phyloP scores from a whole-genome alignment of 1,140 invertebrate genomes.

The Euglossa dilemma region DNA sequence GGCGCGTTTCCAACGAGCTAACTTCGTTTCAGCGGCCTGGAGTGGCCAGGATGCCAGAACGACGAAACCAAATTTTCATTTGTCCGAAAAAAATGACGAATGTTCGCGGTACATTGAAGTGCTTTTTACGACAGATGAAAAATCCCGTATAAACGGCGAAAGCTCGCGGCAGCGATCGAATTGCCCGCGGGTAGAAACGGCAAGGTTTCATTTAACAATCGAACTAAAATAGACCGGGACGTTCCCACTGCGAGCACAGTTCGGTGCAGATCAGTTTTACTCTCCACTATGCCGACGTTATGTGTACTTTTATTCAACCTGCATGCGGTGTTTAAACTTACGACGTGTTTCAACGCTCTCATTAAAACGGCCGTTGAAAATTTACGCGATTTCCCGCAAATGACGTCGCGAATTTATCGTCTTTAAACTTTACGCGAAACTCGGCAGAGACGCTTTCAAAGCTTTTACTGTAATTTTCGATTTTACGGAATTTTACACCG shows the following conservation, averaged over 20 bases:
- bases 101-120: neutral
- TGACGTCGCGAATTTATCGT: too few relatives aligned
- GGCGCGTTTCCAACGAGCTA: neutral
- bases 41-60: neutral
- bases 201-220: slow-evolving; percentile 9
- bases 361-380: too few relatives aligned
- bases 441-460: too few relatives aligned
- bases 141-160: neutral
- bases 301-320: too few relatives aligned
- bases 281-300: too few relatives aligned
- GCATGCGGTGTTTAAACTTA: too few relatives aligned
- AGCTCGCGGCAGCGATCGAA: slow-evolving; percentile 4
- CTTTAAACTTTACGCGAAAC: too few relatives aligned
- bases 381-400: too few relatives aligned
- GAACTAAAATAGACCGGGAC: neutral
- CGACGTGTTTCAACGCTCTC: too few relatives aligned
- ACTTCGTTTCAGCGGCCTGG: neutral
- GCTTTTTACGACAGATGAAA: neutral
- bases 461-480: too few relatives aligned
- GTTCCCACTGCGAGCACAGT: neutral
- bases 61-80: neutral
- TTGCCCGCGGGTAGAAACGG: neutral
- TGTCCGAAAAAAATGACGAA: neutral
- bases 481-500: too few relatives aligned
- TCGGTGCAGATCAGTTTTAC: too few relatives aligned